phyloP scores from a whole-genome alignment of 1,140 invertebrate genomes.

The Drosophila orosa region DNA sequence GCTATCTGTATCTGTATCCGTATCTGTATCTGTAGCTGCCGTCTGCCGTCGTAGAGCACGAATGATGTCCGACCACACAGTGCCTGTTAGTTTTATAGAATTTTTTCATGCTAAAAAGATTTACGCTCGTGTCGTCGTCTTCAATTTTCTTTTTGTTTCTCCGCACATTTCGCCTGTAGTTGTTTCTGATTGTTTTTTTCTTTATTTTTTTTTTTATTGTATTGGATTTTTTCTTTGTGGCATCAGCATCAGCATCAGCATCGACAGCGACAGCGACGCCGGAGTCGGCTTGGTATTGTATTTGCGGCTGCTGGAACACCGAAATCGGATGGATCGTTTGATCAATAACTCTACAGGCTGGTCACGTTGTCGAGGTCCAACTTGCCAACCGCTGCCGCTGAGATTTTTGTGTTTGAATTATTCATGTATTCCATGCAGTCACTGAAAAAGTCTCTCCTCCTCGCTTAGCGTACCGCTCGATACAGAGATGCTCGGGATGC shows the following conservation, averaged over 20 bases:
- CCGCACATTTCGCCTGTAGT: conserved; percentile 69
- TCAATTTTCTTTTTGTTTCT: conserved; percentile 79
- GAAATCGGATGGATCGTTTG: conserved; percentile 58
- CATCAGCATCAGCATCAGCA: conserved; percentile 15
- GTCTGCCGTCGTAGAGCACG: conserved; percentile 73
- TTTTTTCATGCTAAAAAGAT: conserved; percentile 83
- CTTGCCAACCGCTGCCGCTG: conserved; percentile 29
- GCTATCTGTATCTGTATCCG: conserved; percentile 38
- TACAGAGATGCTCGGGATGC: conserved; percentile 46
- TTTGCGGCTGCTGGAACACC: conserved; percentile 22
- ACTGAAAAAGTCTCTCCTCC: conserved; percentile 42
- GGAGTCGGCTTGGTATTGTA: conserved; percentile 4
- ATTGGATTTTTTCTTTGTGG: conserved; percentile 37
- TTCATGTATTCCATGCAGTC: conserved; percentile 72
- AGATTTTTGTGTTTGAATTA: conserved; percentile 68
- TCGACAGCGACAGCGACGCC: neutral
- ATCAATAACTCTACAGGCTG: conserved; percentile 76
- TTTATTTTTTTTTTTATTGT: conserved; percentile 34
- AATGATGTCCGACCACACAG: conserved; percentile 77
- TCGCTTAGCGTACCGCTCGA: conserved; percentile 64
- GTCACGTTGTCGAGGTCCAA: conserved; percentile 67
- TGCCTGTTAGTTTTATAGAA: conserved; percentile 84
- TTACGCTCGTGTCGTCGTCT: conserved; percentile 80
- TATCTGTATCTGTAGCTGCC: conserved; percentile 59
- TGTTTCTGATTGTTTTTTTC: conserved; percentile 31